A percentile compares a stretch with the other conserved stretches of the same genome.
Evolutionary conservation across 2,888 invertebrate species (phyloP).

Genomic region (Sericinus montela): DNA sequence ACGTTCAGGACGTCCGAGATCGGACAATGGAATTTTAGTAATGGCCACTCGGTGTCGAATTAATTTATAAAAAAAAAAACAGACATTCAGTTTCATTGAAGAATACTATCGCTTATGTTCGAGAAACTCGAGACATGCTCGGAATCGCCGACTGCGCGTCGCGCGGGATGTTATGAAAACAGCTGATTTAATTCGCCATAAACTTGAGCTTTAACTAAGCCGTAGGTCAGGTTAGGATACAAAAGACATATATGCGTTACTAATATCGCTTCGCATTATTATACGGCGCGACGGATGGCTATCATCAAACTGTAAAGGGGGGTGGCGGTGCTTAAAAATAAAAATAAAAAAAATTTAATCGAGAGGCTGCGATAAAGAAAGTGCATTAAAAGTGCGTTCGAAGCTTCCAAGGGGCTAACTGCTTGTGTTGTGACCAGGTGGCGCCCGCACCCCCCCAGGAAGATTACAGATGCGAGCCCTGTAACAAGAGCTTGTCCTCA

Average conservation of each 20-base stretch:
- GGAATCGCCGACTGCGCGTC: slow-evolving; percentile 32
- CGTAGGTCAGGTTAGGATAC: slow-evolving; percentile 47
- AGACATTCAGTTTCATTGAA: slow-evolving; percentile 63
- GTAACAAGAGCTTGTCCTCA: slow-evolving; percentile 94
- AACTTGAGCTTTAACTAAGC: slow-evolving; percentile 53
- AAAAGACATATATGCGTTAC: slow-evolving; percentile 48
- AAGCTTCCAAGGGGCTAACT: slow-evolving; percentile 74
- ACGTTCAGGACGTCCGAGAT: slow-evolving; percentile 57
- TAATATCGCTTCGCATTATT: slow-evolving; percentile 67
- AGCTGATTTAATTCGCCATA: slow-evolving; percentile 40
- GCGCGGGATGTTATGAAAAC: slow-evolving; percentile 43
- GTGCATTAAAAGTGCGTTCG: slow-evolving; percentile 76
- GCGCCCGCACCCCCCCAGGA: slow-evolving; percentile 88
- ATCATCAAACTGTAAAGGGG: slow-evolving; percentile 62
- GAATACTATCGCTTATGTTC: slow-evolving; percentile 64
- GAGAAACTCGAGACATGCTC: slow-evolving; percentile 54
- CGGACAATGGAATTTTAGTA: slow-evolving; percentile 71
- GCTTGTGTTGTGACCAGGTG: slow-evolving; percentile 83
- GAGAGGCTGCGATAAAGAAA: slow-evolving; percentile 74
- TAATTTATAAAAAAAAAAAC: slow-evolving; percentile 40
- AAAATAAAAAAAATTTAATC: slow-evolving; percentile 24
- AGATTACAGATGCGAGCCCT: slow-evolving; percentile 94
- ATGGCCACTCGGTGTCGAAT: slow-evolving; percentile 64
- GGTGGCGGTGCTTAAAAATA: slow-evolving; percentile 72
- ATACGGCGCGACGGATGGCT: slow-evolving; percentile 61